These are phyloP conservation scores for Coptotermes formosanus DNA, from an alignment of 1,140 invertebrate genomes.

Conservation along the genomic window DNA sequence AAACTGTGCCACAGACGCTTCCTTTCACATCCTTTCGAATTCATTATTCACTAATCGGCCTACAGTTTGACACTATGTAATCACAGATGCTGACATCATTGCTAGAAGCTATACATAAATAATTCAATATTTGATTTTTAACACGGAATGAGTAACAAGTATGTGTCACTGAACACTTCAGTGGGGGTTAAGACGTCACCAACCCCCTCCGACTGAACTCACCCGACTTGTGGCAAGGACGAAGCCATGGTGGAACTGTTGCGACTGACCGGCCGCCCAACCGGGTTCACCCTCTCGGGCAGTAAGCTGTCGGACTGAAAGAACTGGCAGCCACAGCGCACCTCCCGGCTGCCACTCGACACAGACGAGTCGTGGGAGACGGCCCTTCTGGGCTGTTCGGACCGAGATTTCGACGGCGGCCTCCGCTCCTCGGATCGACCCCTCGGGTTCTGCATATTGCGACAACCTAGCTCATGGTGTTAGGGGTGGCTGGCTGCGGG, in stretches of 20 bases:
- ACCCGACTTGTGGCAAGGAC: slow-evolving; percentile 21
- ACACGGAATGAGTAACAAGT: too few relatives aligned
- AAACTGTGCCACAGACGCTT: too few relatives aligned
- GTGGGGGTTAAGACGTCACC: too few relatives aligned
- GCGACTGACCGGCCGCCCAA: slow-evolving; percentile 49
- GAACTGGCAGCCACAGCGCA: slow-evolving; percentile 80
- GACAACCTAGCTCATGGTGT: background rate
- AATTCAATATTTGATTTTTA: too few relatives aligned
- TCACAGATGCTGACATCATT: too few relatives aligned
- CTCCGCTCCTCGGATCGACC: slow-evolving; percentile 25
- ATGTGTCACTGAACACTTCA: too few relatives aligned
- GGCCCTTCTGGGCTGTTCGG: background rate
- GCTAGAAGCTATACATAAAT: too few relatives aligned
- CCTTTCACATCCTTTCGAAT: too few relatives aligned
- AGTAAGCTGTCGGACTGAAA: slow-evolving; percentile 74
- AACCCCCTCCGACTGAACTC: background rate
- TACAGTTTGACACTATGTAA: too few relatives aligned
- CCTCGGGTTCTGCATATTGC: slow-evolving; percentile 23
- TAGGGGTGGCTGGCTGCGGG: background rate
- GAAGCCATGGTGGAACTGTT: slow-evolving; percentile 14
- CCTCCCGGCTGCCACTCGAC: slow-evolving; percentile 55
- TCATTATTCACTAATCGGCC: too few relatives aligned
- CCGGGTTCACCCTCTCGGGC: slow-evolving; percentile 66
- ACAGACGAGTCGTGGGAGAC: slow-evolving; percentile 36
- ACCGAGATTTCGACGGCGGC: slow-evolving; percentile 12